Conservation (phyloP, 2,797 vertebrate species). For the Xyrichtys novacula region DNA sequence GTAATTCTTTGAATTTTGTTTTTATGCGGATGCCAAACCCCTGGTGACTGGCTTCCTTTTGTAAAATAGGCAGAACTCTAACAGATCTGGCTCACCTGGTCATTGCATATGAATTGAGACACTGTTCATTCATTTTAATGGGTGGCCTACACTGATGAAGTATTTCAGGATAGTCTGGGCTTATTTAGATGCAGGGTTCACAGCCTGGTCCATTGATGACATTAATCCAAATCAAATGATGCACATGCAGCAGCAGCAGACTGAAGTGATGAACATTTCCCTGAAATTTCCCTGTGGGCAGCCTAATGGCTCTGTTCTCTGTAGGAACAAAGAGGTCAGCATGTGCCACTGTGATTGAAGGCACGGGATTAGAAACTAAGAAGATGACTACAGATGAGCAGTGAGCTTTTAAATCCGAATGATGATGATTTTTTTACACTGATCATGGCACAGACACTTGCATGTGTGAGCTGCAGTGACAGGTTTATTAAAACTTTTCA, state of each 20-base stretch:
- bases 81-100: constrained; percentile 12
- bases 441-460: constrained; percentile 34
- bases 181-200: constrained; percentile 11
- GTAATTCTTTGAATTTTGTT: constrained; percentile 19
- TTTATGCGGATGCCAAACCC: constrained; percentile 16
- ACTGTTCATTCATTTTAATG: background rate
- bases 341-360: constrained; percentile 62
- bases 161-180: constrained; percentile 22
- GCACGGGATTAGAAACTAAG: constrained; percentile 72
- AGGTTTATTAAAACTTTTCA: background rate
- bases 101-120: constrained; percentile 7
- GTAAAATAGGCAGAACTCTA: background rate
- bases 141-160: constrained; percentile 1
- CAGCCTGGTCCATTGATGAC: constrained; percentile 20
- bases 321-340: constrained; percentile 65
- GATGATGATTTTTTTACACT: constrained; percentile 42
- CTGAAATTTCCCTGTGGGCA: constrained; percentile 50
- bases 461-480: constrained; percentile 12
- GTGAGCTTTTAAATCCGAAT: constrained; percentile 55
- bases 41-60: background rate
- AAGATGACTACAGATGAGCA: constrained; percentile 67
- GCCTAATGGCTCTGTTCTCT: constrained; percentile 34
- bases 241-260: constrained; percentile 18
- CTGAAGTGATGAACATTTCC: constrained; percentile 33
- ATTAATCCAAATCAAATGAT: constrained; percentile 45